Conservation (phyloP, 2,888 invertebrate genomes). For the Eristalinus aeneus region DNA sequence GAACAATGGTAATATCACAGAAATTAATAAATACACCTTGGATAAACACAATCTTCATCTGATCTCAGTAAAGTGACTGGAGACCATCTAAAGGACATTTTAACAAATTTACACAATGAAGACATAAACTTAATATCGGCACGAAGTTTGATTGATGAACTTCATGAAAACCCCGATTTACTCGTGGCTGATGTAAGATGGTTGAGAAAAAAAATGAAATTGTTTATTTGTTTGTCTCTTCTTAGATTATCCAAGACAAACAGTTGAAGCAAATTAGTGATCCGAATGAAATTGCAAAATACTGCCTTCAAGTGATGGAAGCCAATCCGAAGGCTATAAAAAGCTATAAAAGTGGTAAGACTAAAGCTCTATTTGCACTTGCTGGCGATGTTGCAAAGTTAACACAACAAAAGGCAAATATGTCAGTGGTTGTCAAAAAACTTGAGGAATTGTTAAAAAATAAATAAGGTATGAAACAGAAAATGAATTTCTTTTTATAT, state of each 20-base stretch:
- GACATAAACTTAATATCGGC: conserved; percentile 85
- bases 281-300: conserved; percentile 82
- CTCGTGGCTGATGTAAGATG: conserved; percentile 77
- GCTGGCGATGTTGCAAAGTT: conserved; percentile 83
- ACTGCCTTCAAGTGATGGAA: conserved; percentile 84
- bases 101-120: conserved; percentile 83
- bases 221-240: no score
- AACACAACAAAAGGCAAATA: conserved; percentile 85
- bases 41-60: no score
- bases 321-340: conserved; percentile 86
- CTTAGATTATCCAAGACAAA: conserved; percentile 84
- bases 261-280: conserved; percentile 86
- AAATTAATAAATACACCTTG: neutral
- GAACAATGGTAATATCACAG: conserved; percentile 82
- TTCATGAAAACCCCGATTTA: conserved; percentile 79
- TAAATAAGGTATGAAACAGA: neutral
- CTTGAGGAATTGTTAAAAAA: conserved; percentile 81
- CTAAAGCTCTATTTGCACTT: conserved; percentile 85
- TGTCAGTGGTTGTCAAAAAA: conserved; percentile 84
- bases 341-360: conserved; percentile 86
- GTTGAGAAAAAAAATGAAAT: neutral
- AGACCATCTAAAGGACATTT: conserved; percentile 83
- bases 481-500: neutral
- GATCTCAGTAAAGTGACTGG: conserved; percentile 81
- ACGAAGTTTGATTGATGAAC: conserved; percentile 81